phyloP scores from a whole-genome alignment of 2,888 invertebrate species.

The Timema podura region DNA sequence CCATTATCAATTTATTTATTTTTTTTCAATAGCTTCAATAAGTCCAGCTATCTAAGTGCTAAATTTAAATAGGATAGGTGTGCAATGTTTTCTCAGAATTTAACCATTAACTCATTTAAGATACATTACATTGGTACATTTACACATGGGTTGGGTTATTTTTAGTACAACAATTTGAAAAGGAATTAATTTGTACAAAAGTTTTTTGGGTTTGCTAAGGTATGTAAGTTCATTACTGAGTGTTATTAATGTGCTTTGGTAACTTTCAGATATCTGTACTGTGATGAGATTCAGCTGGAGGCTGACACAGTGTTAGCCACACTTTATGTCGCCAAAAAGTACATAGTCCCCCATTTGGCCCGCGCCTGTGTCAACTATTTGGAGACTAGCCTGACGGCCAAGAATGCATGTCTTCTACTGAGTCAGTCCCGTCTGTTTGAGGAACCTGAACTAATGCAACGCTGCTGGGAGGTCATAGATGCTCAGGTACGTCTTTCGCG shows the following conservation, averaged over 20 bases:
- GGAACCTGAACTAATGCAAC: constrained; percentile 93
- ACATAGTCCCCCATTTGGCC: constrained; percentile 91
- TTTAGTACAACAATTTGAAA: neutral
- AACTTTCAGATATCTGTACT: constrained; percentile 83
- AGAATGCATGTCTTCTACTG: constrained; percentile 91
- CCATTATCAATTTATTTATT: too few species aligned
- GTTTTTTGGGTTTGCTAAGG: neutral
- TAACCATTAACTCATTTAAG: too few species aligned
- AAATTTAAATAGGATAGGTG: too few species aligned
- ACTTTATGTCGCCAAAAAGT: constrained; percentile 94
- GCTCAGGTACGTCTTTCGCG: constrained; percentile 72
- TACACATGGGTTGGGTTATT: too few species aligned
- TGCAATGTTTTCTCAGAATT: too few species aligned
- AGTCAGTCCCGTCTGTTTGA: constrained; percentile 95
- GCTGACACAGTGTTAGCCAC: constrained; percentile 93
- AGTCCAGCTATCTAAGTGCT: too few species aligned
- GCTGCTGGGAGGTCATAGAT: constrained; percentile 97
- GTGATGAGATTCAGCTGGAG: constrained; percentile 93
- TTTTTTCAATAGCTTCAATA: too few species aligned
- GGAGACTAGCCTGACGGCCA: constrained; percentile 92
- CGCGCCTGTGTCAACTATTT: constrained; percentile 91
- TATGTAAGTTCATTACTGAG: neutral
- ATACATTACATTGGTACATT: too few species aligned
- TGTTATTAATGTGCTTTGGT: constrained; percentile 21
- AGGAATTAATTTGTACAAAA: constrained; percentile 11